A percentile compares a stretch with the other conserved stretches of the same genome.
Evolutionary conservation across 2,113 vertebrate genomes (phyloP).

Genomic region (Hyla sarda): DNA sequence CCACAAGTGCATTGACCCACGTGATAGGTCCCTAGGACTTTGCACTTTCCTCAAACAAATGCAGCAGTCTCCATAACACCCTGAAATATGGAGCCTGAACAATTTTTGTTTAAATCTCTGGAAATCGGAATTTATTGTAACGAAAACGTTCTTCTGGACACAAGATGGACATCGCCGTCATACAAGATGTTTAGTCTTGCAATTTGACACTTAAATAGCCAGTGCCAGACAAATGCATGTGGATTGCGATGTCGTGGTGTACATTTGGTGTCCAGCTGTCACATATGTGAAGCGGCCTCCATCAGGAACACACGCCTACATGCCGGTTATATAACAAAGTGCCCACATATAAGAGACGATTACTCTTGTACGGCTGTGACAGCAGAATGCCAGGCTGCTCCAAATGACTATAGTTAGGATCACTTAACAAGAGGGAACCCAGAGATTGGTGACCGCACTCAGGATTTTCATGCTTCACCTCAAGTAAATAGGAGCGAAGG

Average conservation of each 20-base stretch:
- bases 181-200: neutral
- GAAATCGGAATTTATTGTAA: too few relatives aligned
- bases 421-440: neutral
- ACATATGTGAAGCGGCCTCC: neutral
- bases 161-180: neutral
- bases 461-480: neutral
- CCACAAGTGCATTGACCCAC: too few relatives aligned
- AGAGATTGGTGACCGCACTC: slow-evolving; percentile 10
- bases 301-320: neutral
- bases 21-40: too few relatives aligned
- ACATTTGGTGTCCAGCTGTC: slow-evolving; percentile 34
- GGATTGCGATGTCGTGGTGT: neutral
- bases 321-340: neutral
- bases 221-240: neutral
- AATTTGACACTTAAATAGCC: neutral
- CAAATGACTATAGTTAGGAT: neutral
- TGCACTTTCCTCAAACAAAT: too few relatives aligned
- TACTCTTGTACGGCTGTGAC: neutral
- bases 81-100: too few relatives aligned
- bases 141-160: too few relatives aligned
- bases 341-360: neutral
- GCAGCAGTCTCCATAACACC: too few relatives aligned
- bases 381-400: neutral
- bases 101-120: too few relatives aligned
- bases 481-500: neutral